Evolutionary conservation across 2,797 vertebrate species (phyloP), one percentile per base, ranked within the genome.

Genomic region (Nothura maculosa): DNA sequence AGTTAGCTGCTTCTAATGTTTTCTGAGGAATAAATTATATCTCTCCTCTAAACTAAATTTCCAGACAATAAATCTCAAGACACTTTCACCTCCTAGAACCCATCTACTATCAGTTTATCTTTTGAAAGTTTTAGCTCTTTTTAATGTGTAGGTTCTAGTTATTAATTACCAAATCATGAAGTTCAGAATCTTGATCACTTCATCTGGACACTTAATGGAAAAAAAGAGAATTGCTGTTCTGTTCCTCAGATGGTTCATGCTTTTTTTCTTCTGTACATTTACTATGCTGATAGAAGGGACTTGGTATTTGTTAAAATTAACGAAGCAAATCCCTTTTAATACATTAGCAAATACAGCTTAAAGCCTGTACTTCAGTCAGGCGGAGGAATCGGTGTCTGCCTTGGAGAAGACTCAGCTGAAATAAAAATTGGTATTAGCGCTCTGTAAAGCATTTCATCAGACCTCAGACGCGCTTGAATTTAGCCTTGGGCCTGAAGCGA

Each of bases 401-500:
- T 57, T 87, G 32, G 36, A 86, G 85, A 81, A 91, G 81, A 14
- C 0, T 77, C 85, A 58, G 67, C 48, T 82, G 73, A 95, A 95
- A 92, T 22, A 92, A 73, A 91, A 88, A 84, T 50, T 91, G 10
- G 34, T 91, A 61, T 82, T 94, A 74, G 50, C 64, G 70, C 75
- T 79, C 74, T 78, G 83, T 8, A 57, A 83, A 94, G 43, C 78
- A 80, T 94, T 95, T 94, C 54, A 54, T 90, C 81, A 80, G 80
- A 72, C 60, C 81, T 85, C 61, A 67, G 66, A 78, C 68, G 62
- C 40, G 81, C 76, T 0, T 86, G 92, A 89, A 93, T 66, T 81
- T 91, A 82, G 93, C 96, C 85, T 84, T 83, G 82, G 85, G 90
- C 92, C 82, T 58, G 87, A 92, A 75, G 36, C 76, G 84, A 66